Evolutionary conservation across 2,113 vertebrate genomes (phyloP).

Genomic region (Phrynocephalus versicolor): DNA sequence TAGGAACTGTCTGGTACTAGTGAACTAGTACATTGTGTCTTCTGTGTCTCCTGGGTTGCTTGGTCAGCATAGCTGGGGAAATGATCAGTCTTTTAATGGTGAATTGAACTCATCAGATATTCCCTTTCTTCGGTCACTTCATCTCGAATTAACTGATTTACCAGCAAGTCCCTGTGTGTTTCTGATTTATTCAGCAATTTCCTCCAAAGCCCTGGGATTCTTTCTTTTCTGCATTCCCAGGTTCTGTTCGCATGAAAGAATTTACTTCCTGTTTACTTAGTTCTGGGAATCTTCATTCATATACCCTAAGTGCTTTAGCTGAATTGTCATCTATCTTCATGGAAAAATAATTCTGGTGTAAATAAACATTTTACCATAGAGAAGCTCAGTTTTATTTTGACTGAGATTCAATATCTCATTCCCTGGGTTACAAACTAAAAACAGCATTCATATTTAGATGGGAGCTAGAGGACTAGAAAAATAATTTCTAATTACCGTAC

Average conservation of each 20-base stretch:
- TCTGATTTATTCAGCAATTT: conserved; percentile 59
- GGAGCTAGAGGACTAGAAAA: not conserved
- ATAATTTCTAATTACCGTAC: not conserved
- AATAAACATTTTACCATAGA: not conserved
- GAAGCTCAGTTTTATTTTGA: not conserved
- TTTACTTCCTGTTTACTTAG: conserved; percentile 30
- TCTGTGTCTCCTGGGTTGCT: conserved; percentile 39
- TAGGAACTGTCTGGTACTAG: not conserved
- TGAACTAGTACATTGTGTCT: conserved; percentile 18
- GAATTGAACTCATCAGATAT: conserved; percentile 63
- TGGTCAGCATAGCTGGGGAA: conserved; percentile 57
- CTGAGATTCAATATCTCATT: not conserved
- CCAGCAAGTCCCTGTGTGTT: conserved; percentile 56
- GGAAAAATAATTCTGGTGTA: not conserved
- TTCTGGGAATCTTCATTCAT: not conserved
- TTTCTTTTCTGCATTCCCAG: conserved; percentile 17
- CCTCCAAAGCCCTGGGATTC: conserved; percentile 8
- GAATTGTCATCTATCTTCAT: not conserved
- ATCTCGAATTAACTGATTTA: conserved; percentile 57
- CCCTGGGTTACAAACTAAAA: not conserved
- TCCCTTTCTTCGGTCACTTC: conserved; percentile 66
- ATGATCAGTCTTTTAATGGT: conserved; percentile 60
- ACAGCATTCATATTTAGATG: not conserved
- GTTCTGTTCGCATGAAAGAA: conserved; percentile 25
- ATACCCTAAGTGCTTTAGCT: not conserved